Evolutionary conservation across 2,888 invertebrate species (phyloP), one percentile per base, ranked within the genome.

Genomic region (Tipula unca): DNA sequence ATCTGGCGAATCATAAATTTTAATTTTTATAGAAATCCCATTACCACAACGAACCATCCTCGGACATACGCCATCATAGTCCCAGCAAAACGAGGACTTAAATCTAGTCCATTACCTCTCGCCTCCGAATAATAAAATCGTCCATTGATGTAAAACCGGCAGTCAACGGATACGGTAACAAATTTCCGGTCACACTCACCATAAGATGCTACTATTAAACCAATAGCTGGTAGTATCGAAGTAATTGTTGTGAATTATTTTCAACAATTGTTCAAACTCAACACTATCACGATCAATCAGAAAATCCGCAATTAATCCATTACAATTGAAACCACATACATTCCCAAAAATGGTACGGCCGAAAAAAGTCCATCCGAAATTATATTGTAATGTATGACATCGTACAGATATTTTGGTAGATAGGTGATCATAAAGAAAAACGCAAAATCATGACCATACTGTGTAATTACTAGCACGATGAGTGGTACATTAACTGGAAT

Each of bases 401-500:
- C 93, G 42, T 91, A 90, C 92, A 94, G 93, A 88, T 94, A 94
- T 88, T 93, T 93, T 14, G 94, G 94, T 86, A 94, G 90, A 89
- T 94, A 93, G 0, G 93, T 93, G 1, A 94, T 92, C 92, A 94
- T 93, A 1, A 93, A 93, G 88, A 93, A 94, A 89, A 94, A 93
- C 69, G 93, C 93, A 93, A 93, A 94, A 89, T 93, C 93, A 89
- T 94, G 94, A 10, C 93, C 93, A 85, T 93, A 91, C 91, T 95
- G 95, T 87, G 95, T 95, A 85, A 93, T 93, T 13, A 96, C 93
- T n/a, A 96, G 89, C 0, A 95, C 95, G 93, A 95, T 94, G 86
- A 96, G 91, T 0, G 95, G 95, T 1, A 93, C 91, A 0, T 94
- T 95, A 86, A 92, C 94, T n/a, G 95, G 90, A 85, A 96, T 95